A percentile compares a stretch with the other conserved stretches of the same genome.
phyloP scores from a whole-genome alignment of 2,888 invertebrate species.

The Pantelozetes paolii region DNA sequence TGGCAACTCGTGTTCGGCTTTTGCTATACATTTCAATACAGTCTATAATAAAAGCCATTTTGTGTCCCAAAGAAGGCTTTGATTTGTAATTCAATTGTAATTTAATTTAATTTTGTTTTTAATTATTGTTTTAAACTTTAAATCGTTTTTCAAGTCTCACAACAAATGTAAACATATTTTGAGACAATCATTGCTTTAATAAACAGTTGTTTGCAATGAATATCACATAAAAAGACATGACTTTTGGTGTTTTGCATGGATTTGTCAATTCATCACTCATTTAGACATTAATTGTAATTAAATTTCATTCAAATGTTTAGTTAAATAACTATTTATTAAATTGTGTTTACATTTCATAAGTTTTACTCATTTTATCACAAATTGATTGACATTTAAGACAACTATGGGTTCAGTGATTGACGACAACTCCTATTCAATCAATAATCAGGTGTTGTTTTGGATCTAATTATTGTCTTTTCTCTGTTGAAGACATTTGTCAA shows the following conservation, averaged over 20 bases:
- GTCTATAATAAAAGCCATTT: conserved; percentile 17
- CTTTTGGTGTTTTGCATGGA: not conserved
- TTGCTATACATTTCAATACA: not conserved
- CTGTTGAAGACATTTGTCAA: not conserved
- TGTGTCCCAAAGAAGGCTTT: not conserved
- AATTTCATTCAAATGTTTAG: not conserved
- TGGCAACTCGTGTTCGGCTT: conserved; percentile 30
- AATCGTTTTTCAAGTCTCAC: not conserved
- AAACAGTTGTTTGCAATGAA: not conserved
- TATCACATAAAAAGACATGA: not conserved
- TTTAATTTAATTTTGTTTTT: not conserved
- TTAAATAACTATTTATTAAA: not conserved
- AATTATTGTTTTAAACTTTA: not conserved
- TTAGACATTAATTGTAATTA: not conserved
- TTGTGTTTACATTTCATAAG: no score
- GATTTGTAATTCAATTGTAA: conserved; percentile 2
- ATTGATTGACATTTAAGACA: not conserved
- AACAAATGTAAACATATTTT: no score
- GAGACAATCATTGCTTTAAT: no score
- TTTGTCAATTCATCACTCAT: not conserved
- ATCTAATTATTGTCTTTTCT: no score
- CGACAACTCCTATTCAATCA: conserved; percentile 11
- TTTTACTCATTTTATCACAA: not conserved
- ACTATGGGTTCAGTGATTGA: conserved; percentile 14
- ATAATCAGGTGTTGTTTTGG: conserved; percentile 15